Evolutionary conservation across 2,797 vertebrate species (phyloP).

Genomic region (Fistularia commersonii): DNA sequence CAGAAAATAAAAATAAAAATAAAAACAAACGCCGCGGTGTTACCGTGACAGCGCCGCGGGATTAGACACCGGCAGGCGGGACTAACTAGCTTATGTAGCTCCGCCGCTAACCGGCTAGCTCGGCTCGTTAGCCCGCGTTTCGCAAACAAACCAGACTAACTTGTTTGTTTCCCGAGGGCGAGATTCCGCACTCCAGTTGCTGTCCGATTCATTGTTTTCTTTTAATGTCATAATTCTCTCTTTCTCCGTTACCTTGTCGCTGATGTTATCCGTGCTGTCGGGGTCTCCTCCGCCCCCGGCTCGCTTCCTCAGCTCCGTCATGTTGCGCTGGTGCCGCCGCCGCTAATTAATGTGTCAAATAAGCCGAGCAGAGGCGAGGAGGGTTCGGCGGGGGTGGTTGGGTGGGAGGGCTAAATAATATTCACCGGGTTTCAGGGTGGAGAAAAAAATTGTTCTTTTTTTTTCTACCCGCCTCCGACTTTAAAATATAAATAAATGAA

Average conservation of each 20-base stretch:
- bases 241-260: slow-evolving; percentile 67
- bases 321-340: slow-evolving; percentile 46
- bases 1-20: no score
- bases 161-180: not conserved
- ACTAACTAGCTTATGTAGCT: slow-evolving; percentile 4
- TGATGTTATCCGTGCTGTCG: slow-evolving; percentile 70
- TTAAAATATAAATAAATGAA: not conserved
- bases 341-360: slow-evolving; percentile 49
- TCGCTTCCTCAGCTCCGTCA: slow-evolving; percentile 79
- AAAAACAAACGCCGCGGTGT: not conserved
- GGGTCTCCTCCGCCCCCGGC: slow-evolving; percentile 65
- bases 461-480: not conserved
- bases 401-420: not conserved
- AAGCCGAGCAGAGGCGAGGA: slow-evolving; percentile 23
- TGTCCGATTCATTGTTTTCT: not conserved
- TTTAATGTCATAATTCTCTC: not conserved
- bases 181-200: not conserved
- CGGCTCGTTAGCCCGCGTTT: not conserved
- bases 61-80: not conserved
- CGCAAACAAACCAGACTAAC: not conserved
- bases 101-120: not conserved
- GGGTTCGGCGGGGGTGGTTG: not conserved
- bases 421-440: no score
- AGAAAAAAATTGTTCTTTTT: no score
- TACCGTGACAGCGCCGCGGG: not conserved